These are phyloP conservation scores for Nymphalis polychloros DNA, from an alignment of 2,888 invertebrate genomes.

Conservation along the genomic window DNA sequence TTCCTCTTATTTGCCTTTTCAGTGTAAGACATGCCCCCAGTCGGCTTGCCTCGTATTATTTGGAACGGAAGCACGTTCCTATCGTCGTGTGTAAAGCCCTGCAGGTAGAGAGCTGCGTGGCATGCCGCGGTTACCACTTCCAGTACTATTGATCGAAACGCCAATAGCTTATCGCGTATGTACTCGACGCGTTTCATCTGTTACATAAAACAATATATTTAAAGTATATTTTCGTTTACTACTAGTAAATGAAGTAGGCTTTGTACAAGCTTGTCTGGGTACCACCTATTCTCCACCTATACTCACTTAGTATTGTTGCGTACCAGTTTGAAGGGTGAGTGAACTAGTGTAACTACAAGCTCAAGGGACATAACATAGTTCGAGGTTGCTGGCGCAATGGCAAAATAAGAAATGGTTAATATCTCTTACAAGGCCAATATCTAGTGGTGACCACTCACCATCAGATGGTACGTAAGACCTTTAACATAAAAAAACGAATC, in stretches of 20 bases:
- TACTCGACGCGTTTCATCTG: constrained; percentile 77
- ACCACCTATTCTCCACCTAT: too few relatives aligned
- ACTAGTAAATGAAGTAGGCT: too few relatives aligned
- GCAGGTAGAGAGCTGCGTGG: constrained; percentile 86
- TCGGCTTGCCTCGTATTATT: constrained; percentile 81
- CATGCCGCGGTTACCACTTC: constrained; percentile 84
- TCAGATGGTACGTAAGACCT: too few relatives aligned
- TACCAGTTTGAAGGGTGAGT: too few relatives aligned
- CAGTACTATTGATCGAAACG: constrained; percentile 67
- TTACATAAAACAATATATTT: constrained; percentile 33
- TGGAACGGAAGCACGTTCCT: constrained; percentile 74
- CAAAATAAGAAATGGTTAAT: too few relatives aligned
- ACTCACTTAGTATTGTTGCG: too few relatives aligned
- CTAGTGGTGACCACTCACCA: too few relatives aligned
- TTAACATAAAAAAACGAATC: background rate
- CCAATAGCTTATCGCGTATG: constrained; percentile 57
- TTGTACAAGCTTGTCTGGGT: too few relatives aligned
- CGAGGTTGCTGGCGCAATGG: too few relatives aligned
- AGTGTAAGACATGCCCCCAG: constrained; percentile 90
- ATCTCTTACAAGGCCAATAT: too few relatives aligned
- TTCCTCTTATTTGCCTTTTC: constrained; percentile 92
- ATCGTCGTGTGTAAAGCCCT: constrained; percentile 91
- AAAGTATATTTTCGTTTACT: background rate
- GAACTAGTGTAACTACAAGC: too few relatives aligned
- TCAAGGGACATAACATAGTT: too few relatives aligned